Evolutionary conservation across 2,113 vertebrate species (phyloP).

Genomic region (Mesembrinibis cayennensis): DNA sequence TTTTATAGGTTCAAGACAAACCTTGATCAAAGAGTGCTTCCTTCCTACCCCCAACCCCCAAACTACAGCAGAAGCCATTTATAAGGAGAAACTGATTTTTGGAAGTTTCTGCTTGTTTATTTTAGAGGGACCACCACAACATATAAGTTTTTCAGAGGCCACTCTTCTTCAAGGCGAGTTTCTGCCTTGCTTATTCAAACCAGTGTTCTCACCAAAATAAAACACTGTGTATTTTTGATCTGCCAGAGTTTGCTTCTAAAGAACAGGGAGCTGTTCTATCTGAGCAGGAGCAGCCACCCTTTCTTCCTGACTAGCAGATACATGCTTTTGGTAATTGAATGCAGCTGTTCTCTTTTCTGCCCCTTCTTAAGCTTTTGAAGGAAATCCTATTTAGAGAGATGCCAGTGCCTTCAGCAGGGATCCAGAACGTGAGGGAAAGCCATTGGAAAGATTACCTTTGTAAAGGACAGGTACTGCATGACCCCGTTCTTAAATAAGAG

Average conservation of each 20-base stretch:
- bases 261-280: background rate
- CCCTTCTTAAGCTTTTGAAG: background rate
- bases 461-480: background rate
- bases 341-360: background rate
- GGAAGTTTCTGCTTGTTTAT: background rate
- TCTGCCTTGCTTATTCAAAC: background rate
- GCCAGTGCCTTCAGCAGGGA: background rate
- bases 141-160: background rate
- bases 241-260: background rate
- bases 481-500: background rate
- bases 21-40: background rate
- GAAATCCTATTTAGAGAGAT: background rate
- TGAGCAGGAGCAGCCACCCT: background rate
- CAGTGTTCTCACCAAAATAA: background rate
- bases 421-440: background rate
- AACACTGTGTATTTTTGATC: background rate
- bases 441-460: background rate
- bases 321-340: background rate
- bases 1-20: background rate
- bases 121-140: background rate
- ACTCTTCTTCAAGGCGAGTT: background rate
- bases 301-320: background rate
- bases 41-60: background rate
- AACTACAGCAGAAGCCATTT: background rate
- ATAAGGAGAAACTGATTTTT: background rate